Base-by-base conservation (phyloP, 2,888 invertebrate genomes). In the Molorchus minor region DNA sequence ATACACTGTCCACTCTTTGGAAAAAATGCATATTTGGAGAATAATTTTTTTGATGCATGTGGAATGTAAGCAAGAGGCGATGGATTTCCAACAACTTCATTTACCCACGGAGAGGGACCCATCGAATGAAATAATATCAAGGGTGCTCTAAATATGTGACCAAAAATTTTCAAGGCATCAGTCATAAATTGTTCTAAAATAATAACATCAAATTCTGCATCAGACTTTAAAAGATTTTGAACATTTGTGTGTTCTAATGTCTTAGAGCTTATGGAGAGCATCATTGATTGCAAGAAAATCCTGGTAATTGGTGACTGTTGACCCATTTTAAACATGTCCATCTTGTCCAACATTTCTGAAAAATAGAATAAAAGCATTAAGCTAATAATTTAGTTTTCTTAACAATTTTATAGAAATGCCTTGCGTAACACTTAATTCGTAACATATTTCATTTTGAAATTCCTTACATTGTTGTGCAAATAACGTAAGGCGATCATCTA, bases 1-100 rank as follows among this genome's bases (percentile, higher is more conserved):
- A 79, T 0, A 82, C 76, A 69, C 87, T 88, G 19, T 79, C 72
- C 0, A 86, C 40, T 62, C 88, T 75, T 66, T 84, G 82, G 71
- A 75, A 75, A 62, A 88, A 86, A 20, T 76, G 82, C 76, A 84
- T 83, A 45, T 73, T 73, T 29, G 83, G 78, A 36, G 76, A 13
- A 56, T n/a, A 74, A 80, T 2, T 78, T 72, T 54, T 81, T 61
- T 55, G 80, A 80, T 2, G 77, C 76, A 38, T 83, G 81, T 0
- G 85, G 83, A 21, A 84, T 79, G 71, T 82, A 84, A 0, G 85
- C 81, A 68, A 80, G 81, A 0, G 83, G 82, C 0, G 77, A 74
- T 1, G 84, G 80, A 45, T 82, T 74, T 0, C 84, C 84, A 74
- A 83, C 79, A 62, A 80, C 76, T 46, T 80, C 78, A 51, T 82